Evolutionary conservation across 2,113 vertebrate genomes (phyloP).

Genomic region (Varanus komodoensis): DNA sequence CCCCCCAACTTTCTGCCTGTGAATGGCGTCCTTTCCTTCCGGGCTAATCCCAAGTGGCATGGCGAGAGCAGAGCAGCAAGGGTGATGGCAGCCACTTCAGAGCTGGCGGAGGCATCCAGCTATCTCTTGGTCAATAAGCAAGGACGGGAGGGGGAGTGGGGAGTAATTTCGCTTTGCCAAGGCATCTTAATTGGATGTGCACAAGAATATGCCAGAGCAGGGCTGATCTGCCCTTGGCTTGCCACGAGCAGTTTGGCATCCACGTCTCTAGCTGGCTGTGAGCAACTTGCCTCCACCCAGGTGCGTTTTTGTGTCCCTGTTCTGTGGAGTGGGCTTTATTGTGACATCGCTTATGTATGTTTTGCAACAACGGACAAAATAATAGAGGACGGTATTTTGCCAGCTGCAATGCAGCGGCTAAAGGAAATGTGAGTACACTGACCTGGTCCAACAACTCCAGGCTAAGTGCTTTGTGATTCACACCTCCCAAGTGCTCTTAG

Average conservation of each 20-base stretch:
- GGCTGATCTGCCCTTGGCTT: background rate
- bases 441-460: background rate
- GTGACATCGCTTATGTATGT: background rate
- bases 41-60: too few relatives aligned
- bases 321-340: background rate
- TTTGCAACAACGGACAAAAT: background rate
- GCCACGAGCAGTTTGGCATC: background rate
- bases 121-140: too few relatives aligned
- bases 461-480: constrained; percentile 5
- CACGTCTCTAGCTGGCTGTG: background rate
- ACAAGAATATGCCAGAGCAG: background rate
- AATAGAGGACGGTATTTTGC: background rate
- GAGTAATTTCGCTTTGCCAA: too few relatives aligned
- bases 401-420: too few relatives aligned
- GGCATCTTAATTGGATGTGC: too few relatives aligned
- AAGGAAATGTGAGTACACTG: background rate
- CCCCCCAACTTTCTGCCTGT: too few relatives aligned
- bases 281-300: background rate
- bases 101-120: too few relatives aligned
- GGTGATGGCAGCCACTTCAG: too few relatives aligned
- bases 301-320: background rate
- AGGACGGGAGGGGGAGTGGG: too few relatives aligned
- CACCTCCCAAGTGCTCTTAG: constrained; percentile 1
- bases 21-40: too few relatives aligned
- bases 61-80: too few relatives aligned